Conservation (phyloP, 2,113 vertebrate genomes). For the Equus quagga region DNA sequence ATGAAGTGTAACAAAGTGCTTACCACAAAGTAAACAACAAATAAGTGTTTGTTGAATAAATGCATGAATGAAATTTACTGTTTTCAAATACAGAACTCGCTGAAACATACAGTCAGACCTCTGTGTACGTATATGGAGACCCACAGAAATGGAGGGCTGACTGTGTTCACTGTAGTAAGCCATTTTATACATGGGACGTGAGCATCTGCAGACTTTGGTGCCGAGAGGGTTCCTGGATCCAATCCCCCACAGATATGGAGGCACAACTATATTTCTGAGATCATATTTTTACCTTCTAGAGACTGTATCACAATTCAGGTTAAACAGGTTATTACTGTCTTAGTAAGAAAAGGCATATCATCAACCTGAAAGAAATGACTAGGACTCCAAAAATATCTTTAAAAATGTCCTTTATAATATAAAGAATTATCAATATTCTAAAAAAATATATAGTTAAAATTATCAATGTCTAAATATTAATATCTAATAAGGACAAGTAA, state of each 20-base stretch:
- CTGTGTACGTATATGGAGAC: too few relatives aligned
- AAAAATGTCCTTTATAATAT: not conserved
- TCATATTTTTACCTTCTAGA: not conserved
- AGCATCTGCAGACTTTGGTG: too few relatives aligned
- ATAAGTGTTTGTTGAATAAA: not conserved
- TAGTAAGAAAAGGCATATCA: not conserved
- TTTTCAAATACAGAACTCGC: slow-evolving; percentile 36
- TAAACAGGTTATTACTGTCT: not conserved
- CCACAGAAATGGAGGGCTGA: too few relatives aligned
- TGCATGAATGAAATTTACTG: not conserved
- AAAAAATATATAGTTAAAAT: not conserved
- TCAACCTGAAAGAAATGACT: not conserved
- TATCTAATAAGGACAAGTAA: not conserved
- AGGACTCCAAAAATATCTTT: not conserved
- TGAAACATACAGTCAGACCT: not conserved
- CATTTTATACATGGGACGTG: too few relatives aligned
- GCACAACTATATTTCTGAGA: not conserved
- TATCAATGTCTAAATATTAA: not conserved
- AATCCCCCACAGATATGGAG: too few relatives aligned
- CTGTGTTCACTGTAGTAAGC: too few relatives aligned
- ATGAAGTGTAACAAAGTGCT: not conserved
- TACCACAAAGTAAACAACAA: not conserved
- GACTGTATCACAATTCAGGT: not conserved
- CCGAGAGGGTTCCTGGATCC: too few relatives aligned
- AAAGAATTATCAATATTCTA: not conserved